Evolutionary conservation across 2,797 vertebrate genomes (phyloP), one percentile per base, ranked within the genome.

Genomic region (Sebastes dallii): DNA sequence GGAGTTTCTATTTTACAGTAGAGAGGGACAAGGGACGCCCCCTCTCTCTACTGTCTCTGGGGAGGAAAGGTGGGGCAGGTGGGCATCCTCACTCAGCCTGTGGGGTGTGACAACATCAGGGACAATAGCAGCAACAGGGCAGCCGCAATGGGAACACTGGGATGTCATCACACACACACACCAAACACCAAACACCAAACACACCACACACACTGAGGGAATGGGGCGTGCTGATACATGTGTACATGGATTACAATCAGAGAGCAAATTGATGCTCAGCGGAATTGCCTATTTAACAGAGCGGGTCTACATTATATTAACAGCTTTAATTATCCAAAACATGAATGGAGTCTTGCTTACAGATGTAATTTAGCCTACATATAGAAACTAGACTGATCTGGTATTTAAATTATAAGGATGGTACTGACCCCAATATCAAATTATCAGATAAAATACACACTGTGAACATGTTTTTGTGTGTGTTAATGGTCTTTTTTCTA

Each of bases 61-160:
- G 58, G 46, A 25, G 50, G 20, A 36, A 74, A 83, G 84, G 87
- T 75, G 81, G 89, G 84, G 85, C 83, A 88, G 87, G 90, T 88
- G 90, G 85, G 87, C 87, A 87, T 66, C 88, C 78, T 87, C 78
- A 52, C 72, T 68, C 75, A 55, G 87, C 83, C 80, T 54, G 89
- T 90, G 93, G 88, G 91, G 91, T 93, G 91, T 93, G 92, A 94
- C 92, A 94, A 86, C 85, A 91, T 88, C 84, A 82, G 82, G 92
- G 90, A 93, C 91, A 93, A 93, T 90, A 91, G 93, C 94, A 94
- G 93, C 94, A 94, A 92, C 89, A 92, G 89, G 92, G 88, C 91
- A 86, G 87, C 88, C 77, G 91, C 91, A 93, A 84, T 78, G 82
- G 86, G 74, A 89, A 79, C 88, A 88, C 80, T 72, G 77, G 86